These are phyloP conservation scores for Rhinolophus sinicus DNA, from an alignment of 2,113 vertebrate genomes.

Conservation along the genomic window DNA sequence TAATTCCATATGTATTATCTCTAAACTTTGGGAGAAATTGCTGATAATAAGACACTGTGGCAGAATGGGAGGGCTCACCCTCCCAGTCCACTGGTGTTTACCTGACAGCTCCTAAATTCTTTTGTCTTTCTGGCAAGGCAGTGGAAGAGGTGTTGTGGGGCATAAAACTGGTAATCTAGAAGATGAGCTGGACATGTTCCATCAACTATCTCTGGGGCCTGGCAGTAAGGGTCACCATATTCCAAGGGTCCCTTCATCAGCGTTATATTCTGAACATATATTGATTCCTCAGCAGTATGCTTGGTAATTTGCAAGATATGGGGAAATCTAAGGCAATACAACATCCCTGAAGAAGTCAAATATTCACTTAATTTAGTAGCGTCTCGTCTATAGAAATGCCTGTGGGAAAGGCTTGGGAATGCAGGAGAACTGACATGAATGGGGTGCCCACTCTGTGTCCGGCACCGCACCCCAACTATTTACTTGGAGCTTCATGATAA, in stretches of 20 bases:
- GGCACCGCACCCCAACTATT: neutral
- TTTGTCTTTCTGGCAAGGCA: neutral
- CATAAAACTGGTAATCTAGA: neutral
- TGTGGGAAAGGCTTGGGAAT: neutral
- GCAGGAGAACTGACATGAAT: neutral
- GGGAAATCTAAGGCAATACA: neutral
- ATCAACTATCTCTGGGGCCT: neutral
- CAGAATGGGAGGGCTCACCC: fast-evolving
- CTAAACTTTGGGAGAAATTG: neutral
- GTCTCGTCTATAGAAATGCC: neutral
- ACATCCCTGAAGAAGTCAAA: neutral
- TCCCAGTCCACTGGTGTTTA: no score
- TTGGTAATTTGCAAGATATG: neutral
- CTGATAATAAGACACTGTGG: neutral
- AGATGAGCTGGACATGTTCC: neutral
- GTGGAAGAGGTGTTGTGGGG: neutral
- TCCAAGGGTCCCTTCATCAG: neutral
- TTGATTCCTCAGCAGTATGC: neutral
- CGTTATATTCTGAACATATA: neutral
- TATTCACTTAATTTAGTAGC: neutral
- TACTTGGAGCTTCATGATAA: neutral
- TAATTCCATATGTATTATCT: neutral
- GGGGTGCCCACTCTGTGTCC: neutral
- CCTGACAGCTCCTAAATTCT: neutral
- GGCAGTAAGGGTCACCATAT: neutral